Base-by-base conservation (phyloP, 2,797 vertebrate species). In the Adrianichthys oophorus region DNA sequence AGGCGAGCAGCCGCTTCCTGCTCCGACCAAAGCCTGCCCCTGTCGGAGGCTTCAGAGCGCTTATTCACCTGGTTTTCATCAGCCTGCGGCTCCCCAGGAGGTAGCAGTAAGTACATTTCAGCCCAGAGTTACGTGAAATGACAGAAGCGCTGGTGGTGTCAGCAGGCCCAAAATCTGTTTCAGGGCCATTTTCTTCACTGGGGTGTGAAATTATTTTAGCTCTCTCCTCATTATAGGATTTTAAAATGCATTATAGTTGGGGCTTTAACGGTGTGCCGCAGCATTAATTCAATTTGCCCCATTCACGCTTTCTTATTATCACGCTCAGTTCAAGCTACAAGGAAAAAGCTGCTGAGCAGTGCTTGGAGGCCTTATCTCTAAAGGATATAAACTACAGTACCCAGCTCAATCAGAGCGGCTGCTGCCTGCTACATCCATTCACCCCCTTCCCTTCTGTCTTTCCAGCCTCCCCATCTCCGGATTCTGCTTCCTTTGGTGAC, bases 151-250 rank as follows among this genome's bases (percentile, higher is more conserved):
- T 37, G 62, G 70, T 76, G 48, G 72, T 83, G 83, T 85, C 82
- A 74, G 82, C 74, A 66, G 69, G 80, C 80, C 85, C 76, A 71
- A 82, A 86, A 86, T 86, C 84, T 88, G 84, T 86, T 79, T 68
- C 69, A 72, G 72, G 78, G 70, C 80, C 85, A 86, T 89, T 85
- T 87, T 86, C 84, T 78, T 85, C 86, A 87, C 66, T 85, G 83
- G 73, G 82, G 86, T 89, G 89, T 90, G 89, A 90, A 90, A 90
- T 90, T 87, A 90, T 90, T 90, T 90, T 81, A 90, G 84, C 87
- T 87, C 84, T 82, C 73, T 87, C 80, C 86, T 90, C 87, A 89
- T 90, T 90, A 90, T 87, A 85, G 85, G 83, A 87, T 90, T 90
- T 88, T 88, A 86, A 87, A 90, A 90, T 89, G 87, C 87, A 87